Percentiles rank a stretch among this genome's conserved stretches.
Conservation (phyloP, 2,888 invertebrate genomes). For the Oligia latruncula region DNA sequence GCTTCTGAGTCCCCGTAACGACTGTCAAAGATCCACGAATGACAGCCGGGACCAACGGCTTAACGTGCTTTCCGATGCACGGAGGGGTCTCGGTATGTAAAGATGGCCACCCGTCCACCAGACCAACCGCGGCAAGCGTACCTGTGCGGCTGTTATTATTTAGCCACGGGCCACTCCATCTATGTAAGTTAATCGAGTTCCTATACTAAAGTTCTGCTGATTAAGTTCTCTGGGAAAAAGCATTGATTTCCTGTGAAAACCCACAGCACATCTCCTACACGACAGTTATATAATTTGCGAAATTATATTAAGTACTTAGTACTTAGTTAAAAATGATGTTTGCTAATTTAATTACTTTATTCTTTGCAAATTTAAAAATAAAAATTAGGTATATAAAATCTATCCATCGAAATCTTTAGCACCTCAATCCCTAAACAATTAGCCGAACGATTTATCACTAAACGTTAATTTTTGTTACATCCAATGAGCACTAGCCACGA, state of each 20-base stretch:
- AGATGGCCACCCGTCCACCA: too few relatives aligned
- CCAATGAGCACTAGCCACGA: conserved; percentile 64
- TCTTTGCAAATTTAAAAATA: neutral
- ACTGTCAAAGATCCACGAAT: too few relatives aligned
- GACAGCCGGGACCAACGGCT: too few relatives aligned
- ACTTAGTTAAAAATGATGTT: too few relatives aligned
- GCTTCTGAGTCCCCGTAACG: too few relatives aligned
- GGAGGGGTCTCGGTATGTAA: too few relatives aligned
- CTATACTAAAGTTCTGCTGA: neutral
- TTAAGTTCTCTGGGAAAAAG: neutral
- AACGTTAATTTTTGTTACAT: conserved; percentile 65
- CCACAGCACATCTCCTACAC: neutral
- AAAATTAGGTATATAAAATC: neutral
- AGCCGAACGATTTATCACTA: conserved; percentile 48
- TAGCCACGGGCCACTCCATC: too few relatives aligned
- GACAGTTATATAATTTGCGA: neutral
- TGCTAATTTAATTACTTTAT: neutral
- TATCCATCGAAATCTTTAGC: neutral
- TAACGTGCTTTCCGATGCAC: too few relatives aligned
- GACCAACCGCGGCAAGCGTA: too few relatives aligned
- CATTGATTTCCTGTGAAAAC: neutral
- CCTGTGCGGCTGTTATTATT: too few relatives aligned
- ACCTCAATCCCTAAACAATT: conserved; percentile 15
- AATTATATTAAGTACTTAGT: too few relatives aligned
- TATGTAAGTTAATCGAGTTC: neutral